phyloP scores from a whole-genome alignment of 2,113 vertebrate species.

The Syngnathus floridae region DNA sequence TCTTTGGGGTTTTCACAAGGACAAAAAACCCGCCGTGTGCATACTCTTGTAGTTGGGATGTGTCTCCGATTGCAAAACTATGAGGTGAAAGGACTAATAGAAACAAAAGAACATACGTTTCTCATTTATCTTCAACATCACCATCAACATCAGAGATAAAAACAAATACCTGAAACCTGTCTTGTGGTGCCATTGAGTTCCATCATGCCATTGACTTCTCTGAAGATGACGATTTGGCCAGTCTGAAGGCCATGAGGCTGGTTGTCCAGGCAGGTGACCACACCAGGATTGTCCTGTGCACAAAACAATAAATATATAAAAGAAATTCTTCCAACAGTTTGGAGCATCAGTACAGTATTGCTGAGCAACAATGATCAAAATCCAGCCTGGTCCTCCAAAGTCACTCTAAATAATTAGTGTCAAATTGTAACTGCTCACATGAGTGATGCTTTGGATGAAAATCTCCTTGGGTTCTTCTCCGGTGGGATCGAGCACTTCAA shows the following conservation, averaged over 20 bases:
- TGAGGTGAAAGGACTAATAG: conserved; percentile 83
- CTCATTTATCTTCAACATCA: background rate
- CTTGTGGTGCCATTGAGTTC: conserved; percentile 79
- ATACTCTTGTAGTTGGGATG: conserved; percentile 79
- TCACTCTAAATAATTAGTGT: background rate
- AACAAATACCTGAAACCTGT: conserved; percentile 80
- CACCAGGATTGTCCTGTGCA: conserved; percentile 76
- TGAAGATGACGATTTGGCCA: conserved; percentile 84
- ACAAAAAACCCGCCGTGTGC: conserved; percentile 89
- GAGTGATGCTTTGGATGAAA: conserved; percentile 92
- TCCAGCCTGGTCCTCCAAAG: background rate
- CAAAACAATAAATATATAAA: background rate
- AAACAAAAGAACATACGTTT: conserved; percentile 15
- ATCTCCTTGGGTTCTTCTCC: conserved; percentile 95
- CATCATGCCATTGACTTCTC: conserved; percentile 89
- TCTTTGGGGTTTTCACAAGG: conserved; percentile 82
- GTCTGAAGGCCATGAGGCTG: conserved; percentile 88
- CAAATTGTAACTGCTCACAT: conserved; percentile 64
- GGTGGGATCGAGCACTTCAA: conserved; percentile 91
- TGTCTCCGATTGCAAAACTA: conserved; percentile 89
- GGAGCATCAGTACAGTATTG: background rate
- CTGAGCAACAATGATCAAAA: background rate
- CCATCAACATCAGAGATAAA: background rate
- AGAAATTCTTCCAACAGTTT: too few species aligned
- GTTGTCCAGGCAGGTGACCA: conserved; percentile 93